phyloP scores from a whole-genome alignment of 2,797 vertebrate species.

The Euphonia xanthogaster region DNA sequence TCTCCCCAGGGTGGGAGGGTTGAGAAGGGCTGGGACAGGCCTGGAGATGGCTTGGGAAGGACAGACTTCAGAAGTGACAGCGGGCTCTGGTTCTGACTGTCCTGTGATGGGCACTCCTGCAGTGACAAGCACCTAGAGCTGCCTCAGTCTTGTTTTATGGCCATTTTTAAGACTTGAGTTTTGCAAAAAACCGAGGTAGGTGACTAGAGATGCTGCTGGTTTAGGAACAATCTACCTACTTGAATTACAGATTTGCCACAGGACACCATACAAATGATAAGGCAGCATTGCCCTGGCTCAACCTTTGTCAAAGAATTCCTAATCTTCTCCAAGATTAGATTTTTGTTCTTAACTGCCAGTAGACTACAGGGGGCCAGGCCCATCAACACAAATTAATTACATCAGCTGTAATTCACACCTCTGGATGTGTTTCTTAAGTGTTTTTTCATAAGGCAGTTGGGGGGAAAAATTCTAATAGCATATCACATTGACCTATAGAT shows the following conservation, averaged over 20 bases:
- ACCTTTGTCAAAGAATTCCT: slow-evolving; percentile 33
- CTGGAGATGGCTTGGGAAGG: neutral
- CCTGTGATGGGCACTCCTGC: neutral
- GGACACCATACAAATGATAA: neutral
- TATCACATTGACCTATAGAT: neutral
- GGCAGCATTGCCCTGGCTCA: neutral
- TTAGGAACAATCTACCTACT: neutral
- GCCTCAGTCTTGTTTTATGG: neutral
- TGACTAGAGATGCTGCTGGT: neutral
- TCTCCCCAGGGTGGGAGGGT: neutral
- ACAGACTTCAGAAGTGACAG: neutral
- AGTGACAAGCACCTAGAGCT: neutral
- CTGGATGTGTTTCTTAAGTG: neutral
- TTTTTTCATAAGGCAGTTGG: neutral
- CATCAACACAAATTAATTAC: slow-evolving; percentile 53
- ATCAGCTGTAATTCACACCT: slow-evolving; percentile 50
- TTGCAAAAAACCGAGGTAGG: neutral
- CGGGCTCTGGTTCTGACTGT: neutral
- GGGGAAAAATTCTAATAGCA: neutral
- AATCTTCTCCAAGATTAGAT: slow-evolving; percentile 36
- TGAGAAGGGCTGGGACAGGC: neutral
- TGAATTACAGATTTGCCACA: neutral
- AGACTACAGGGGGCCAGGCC: neutral
- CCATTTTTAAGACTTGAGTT: neutral
- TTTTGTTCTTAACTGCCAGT: slow-evolving; percentile 22